Base-by-base conservation (phyloP, 2,888 invertebrate species). In the Oeneis ivallda region DNA sequence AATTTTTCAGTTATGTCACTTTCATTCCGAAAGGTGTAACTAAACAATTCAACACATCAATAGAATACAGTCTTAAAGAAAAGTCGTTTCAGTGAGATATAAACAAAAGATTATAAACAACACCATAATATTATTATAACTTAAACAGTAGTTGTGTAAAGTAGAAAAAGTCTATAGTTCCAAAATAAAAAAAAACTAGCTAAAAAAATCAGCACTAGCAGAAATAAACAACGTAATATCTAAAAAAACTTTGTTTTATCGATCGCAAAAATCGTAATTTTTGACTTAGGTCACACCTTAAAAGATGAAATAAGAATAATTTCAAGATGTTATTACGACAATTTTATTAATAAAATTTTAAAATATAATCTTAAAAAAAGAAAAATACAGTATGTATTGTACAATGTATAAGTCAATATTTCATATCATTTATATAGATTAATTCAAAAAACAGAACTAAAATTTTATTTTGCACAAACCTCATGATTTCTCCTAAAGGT, bases 241-340 rank as follows among this genome's bases (percentile, higher is more conserved):
- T 45, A 45, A 37, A 37, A 37, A 37, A 8, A 37, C 9, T 37
- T 8, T 1, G 7, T 49, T 17, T 34, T n/a, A 9, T 11, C 26
- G 19, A 34, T n/a, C 34, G 53, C 34, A 34, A 53, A 53, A 37
- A 34, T 37, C 37, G 15, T 53, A 37, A 34, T 53, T 53, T 37
- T 37, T 37, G 34, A 53, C 53, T 37, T 53, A 50, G 50, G 50
- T 50, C 32, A 50, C 26, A 50, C 50, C 53, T 34, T 10, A 13
- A 7, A n/a, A 15, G 53, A 15, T 53, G 15, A 2, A 17, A 53
- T 53, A 37, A 15, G 11, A 49, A 11, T 19, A 10, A 50, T 19
- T 10, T 19, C 10, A 50, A 11, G 10, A 17, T 10, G 37, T 37
- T 17, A 47, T 10, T 17, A 15, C 45, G 7, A n/a, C 15, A 11